Base-by-base conservation (phyloP, 2,888 invertebrate species). In the Pseudococcus viburni region DNA sequence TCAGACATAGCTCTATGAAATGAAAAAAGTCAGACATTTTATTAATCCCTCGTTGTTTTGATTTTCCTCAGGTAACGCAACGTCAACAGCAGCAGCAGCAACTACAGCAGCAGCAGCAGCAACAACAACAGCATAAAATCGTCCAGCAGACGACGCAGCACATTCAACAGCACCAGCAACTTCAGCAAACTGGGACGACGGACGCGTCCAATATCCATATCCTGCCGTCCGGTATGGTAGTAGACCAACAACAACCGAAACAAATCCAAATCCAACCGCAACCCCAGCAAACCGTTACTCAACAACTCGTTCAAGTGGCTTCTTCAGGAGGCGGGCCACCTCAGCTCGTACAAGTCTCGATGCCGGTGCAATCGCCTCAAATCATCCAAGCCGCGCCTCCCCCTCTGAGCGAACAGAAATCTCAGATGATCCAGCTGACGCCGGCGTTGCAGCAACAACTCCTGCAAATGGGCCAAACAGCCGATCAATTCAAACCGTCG, bases 41-140 rank as follows among this genome's bases (percentile, higher is more conserved):
- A 42, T 42, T 59, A 59, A 59, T 59, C 59, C 1, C 6, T 0
- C n/a, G n/a, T 19, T 59, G 3, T 59, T 55, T 55, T 5, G n/a
- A 55, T n/a, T 55, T 55, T 55, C n/a, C 87, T 86, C 91, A 95
- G 94, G 94, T 94, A 89, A 94, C 94, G 0, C 95, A 95, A 90
- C 93, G 95, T 1, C 95, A 95, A 90, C 94, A 94, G 90, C 93
- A 93, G 89, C 93, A 93, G 90, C 93, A 94, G 90, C 92, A 93
- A 90, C 93, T 94, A 80, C 93, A 93, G 90, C 93, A 93, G 90
- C 93, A 95, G 1, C 95, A 95, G 90, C 94, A 94, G 90, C 92
- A 93, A 90, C 93, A 94, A 80, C 93, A 94, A 80, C 93, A 93
- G 90, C 93, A 93, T 91, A 92, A 89, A 91, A 91, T 89, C 91